Evolutionary conservation across 2,888 invertebrate species (phyloP), one percentile per base, ranked within the genome.

Genomic region (Troilus luridus): DNA sequence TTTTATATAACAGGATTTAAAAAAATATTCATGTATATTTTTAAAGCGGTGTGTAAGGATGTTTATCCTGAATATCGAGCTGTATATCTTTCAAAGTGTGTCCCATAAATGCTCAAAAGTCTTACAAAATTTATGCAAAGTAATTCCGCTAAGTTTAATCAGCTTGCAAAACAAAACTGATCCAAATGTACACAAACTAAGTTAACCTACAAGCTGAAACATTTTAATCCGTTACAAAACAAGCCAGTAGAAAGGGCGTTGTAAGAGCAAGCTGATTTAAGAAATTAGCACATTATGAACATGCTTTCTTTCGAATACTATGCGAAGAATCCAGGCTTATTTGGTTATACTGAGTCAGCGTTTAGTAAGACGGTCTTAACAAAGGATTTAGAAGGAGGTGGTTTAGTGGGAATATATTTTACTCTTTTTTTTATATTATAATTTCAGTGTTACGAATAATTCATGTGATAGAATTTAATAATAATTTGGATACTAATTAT

Each of bases 181-280:
- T 77, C 72, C 21, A 0, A 41, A 41, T 17, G 27, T 77, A 77
- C 17, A 77, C 72, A 77, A 77, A 77, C 72, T 77, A 77, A 77
- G 72, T 77, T 77, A 41, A 77, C 27, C 17, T 41, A 77, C 27
- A 77, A 27, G 17, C 72, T 77, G 27, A 41, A 77, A 77, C 72
- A 77, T 77, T 77, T 77, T 41, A 77, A 77, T 77, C 72, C 8
- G 19, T 77, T 77, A 77, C 41, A 41, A 77, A 77, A 77, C 72
- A 77, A 77, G 17, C 41, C 1, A 19, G 17, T 27, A 19, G 67
- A 60, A 17, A 17, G 5, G 27, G 7, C 0, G 72, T 41, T 41
- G 17, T 17, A 67, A 41, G 59, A 14, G 59, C 27, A 19, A 9
- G 27, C 41, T 77, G 72, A 77, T 77, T 14, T 41, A 41, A 27